Evolutionary conservation across 2,797 vertebrate genomes (phyloP).

Genomic region (Poliocrania exsul): DNA sequence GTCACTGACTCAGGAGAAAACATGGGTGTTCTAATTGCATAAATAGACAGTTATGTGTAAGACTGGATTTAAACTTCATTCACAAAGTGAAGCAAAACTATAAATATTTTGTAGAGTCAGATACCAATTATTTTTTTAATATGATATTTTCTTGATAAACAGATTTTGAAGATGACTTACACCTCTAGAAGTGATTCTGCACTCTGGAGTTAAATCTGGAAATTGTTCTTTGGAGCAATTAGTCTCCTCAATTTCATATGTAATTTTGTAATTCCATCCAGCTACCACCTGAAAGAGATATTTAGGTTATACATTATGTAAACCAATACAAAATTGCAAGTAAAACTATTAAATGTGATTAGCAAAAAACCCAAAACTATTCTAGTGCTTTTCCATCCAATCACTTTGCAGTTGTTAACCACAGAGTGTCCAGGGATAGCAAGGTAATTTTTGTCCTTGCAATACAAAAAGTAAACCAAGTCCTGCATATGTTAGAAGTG

Average conservation of each 20-base stretch:
- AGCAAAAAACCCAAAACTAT: neutral
- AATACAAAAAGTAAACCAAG: neutral
- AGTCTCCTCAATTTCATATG: constrained; percentile 82
- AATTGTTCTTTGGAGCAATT: constrained; percentile 84
- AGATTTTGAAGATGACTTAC: constrained; percentile 67
- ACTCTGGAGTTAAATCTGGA: constrained; percentile 76
- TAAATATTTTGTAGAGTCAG: neutral
- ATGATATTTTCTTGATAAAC: neutral
- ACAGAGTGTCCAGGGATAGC: neutral
- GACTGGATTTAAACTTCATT: neutral
- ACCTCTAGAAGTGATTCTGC: constrained; percentile 64
- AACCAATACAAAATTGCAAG: neutral
- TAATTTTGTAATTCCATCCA: constrained; percentile 82
- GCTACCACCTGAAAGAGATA: constrained; percentile 83
- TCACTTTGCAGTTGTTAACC: neutral
- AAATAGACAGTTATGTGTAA: neutral
- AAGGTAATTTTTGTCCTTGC: neutral
- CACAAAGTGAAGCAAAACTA: neutral
- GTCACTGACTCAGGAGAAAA: neutral
- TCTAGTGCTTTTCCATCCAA: neutral
- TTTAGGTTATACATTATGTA: neutral
- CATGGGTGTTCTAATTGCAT: neutral
- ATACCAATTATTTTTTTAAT: neutral
- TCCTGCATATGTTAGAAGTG: neutral
- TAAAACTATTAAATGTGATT: neutral